Base-by-base conservation (phyloP, 2,888 invertebrate genomes). In the Aspidapion aeneum region DNA sequence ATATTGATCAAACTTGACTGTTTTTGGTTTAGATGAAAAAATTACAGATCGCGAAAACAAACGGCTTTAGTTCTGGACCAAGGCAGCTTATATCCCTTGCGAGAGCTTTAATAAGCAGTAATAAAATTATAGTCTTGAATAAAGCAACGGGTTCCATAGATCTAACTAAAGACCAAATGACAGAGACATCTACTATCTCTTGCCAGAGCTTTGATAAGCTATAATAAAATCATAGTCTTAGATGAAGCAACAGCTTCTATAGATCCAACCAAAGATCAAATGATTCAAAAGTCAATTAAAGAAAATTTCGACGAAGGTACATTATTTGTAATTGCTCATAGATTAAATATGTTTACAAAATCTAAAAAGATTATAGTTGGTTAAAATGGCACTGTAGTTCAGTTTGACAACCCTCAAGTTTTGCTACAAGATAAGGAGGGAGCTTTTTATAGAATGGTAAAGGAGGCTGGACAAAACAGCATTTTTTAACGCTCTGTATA, bases 121-220 rank as follows among this genome's bases (percentile, higher is more conserved):
- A 74, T 67, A 74, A 71, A 62, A 75, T 78, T 51, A 68, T 78
- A 21, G 70, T 78, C 54, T 65, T 78, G 64, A 77, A 93, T 75
- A 93, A 93, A 81, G 92, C 93, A 57, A 92, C 92, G 0, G 91
- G 92, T 51, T 91, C 91, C 75, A 90, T 92, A 7, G 92, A 93
- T 78, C 87, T 87, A 0, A 85, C 87, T 66, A 93, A 92, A 35
- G 92, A 92, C 73, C 85, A 84, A 0, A 76, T 91, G 19, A 90
- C 93, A 66, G 93, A 93, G 74, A 82, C 81, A 19, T 90, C 91
- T 0, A 92, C 93, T 90, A 59, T 90, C 90, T 71, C 79, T 90
- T n/a, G 90, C 89, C 0, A 78, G 90, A 48, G 90, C 86, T 1
- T 79, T 85, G 35, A 64, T 77, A 1, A 60, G 92, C 19, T 74